Percentiles rank a stretch among this genome's conserved stretches.
phyloP scores from a whole-genome alignment of 2,113 vertebrate genomes.

The Falco punctatus region DNA sequence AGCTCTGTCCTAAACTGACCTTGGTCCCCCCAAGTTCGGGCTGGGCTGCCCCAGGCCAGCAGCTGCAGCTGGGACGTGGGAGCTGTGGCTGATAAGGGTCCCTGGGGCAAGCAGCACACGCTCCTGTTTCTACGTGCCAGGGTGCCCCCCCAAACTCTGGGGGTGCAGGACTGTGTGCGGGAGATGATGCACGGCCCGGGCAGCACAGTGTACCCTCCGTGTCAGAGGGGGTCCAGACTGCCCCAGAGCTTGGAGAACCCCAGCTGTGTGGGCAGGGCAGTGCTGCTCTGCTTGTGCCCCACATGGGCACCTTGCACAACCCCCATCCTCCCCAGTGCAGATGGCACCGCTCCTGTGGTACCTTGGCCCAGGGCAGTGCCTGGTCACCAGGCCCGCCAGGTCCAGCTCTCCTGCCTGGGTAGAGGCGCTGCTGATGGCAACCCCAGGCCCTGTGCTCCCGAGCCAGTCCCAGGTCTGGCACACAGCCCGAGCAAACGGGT shows the following conservation, averaged over 20 bases:
- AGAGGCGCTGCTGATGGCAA: not conserved
- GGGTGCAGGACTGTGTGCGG: rapidly evolving
- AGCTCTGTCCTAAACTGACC: not conserved
- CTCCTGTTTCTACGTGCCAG: not conserved
- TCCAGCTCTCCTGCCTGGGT: not conserved
- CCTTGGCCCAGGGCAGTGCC: not conserved
- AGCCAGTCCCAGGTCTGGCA: slow-evolving; percentile 33
- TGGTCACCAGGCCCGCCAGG: not conserved
- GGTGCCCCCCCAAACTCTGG: not conserved
- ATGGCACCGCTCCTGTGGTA: not conserved
- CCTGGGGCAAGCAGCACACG: not conserved
- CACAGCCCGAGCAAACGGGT: not conserved
- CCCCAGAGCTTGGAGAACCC: too few relatives aligned
- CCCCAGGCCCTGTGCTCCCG: not conserved
- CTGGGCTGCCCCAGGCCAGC: not conserved
- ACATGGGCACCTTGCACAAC: rapidly evolving
- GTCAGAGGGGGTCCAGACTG: not conserved
- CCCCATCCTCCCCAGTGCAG: rapidly evolving
- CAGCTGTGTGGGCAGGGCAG: rapidly evolving
- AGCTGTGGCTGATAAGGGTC: not conserved
- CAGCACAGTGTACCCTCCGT: rapidly evolving
- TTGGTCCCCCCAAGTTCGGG: too few relatives aligned
- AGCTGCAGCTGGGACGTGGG: not conserved
- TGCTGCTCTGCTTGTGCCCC: rapidly evolving
- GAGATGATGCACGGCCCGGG: rapidly evolving